Evolutionary conservation across 2,888 invertebrate species (phyloP).

Genomic region (Tipula vernalis): DNA sequence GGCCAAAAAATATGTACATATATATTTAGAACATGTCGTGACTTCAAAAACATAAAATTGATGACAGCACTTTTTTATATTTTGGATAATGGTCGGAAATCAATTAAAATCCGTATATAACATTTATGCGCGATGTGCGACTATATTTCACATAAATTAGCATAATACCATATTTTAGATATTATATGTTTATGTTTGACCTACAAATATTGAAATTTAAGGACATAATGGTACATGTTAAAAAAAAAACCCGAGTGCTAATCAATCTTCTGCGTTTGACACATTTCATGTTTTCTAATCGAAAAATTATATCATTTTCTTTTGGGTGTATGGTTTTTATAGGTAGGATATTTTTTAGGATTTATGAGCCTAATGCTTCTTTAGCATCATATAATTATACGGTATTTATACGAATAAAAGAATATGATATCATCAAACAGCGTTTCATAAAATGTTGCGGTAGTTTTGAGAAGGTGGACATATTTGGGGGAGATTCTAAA

Average conservation of each 20-base stretch:
- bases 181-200: not conserved
- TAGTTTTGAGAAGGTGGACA: too few species aligned
- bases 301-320: not conserved
- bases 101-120: not conserved
- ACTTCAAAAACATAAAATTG: not conserved
- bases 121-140: not conserved
- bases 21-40: not conserved
- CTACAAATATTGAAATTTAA: not conserved
- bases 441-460: too few species aligned
- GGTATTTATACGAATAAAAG: not conserved
- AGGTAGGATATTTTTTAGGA: not conserved
- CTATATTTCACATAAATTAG: not conserved
- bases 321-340: not conserved
- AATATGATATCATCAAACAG: not conserved
- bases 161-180: not conserved
- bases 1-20: not conserved
- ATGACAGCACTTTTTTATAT: not conserved
- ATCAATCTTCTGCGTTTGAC: not conserved
- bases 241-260: not conserved
- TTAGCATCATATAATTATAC: not conserved
- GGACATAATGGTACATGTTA: not conserved
- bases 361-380: not conserved
- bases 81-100: not conserved
- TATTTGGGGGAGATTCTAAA: too few species aligned
- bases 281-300: not conserved